A percentile compares a stretch with the other conserved stretches of the same genome.
phyloP scores from a whole-genome alignment of 1,140 invertebrate genomes.

The Cephus cinctus region DNA sequence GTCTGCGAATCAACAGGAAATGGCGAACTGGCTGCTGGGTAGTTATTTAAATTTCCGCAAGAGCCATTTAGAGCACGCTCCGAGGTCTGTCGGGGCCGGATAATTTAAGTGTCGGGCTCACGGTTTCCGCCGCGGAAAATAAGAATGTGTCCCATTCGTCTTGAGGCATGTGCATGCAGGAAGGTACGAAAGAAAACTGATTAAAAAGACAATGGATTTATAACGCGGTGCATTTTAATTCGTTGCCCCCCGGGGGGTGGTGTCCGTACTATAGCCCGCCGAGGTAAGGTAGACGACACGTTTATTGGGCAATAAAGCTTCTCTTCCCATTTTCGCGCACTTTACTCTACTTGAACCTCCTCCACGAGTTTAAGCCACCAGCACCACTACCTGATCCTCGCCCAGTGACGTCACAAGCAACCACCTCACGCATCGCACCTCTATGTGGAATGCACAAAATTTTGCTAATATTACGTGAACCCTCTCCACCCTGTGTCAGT shows the following conservation, averaged over 20 bases:
- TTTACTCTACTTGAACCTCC: slow-evolving; percentile 20
- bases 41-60: slow-evolving; percentile 11
- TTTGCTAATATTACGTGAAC: slow-evolving; percentile 36
- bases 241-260: slow-evolving; percentile 26
- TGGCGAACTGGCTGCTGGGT: slow-evolving; percentile 10
- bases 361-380: slow-evolving; percentile 10
- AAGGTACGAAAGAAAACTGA: no score
- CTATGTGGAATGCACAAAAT: slow-evolving; percentile 29
- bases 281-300: slow-evolving; percentile 38
- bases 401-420: no score
- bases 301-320: slow-evolving; percentile 50
- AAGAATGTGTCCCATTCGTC: no score
- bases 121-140: no score
- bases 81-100: no score
- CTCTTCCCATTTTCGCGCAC: slow-evolving; percentile 25
- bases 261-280: slow-evolving; percentile 24
- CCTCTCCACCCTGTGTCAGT: slow-evolving; percentile 22
- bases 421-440: no score
- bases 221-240: slow-evolving; percentile 44
- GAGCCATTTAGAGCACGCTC: no score
- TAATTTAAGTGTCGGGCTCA: no score
- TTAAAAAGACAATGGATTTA: slow-evolving; percentile 36
- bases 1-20: not conserved
- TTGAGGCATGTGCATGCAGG: no score
- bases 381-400: slow-evolving; percentile 15